phyloP scores from a whole-genome alignment of 2,888 invertebrate genomes.

The Hypsopygia costalis region DNA sequence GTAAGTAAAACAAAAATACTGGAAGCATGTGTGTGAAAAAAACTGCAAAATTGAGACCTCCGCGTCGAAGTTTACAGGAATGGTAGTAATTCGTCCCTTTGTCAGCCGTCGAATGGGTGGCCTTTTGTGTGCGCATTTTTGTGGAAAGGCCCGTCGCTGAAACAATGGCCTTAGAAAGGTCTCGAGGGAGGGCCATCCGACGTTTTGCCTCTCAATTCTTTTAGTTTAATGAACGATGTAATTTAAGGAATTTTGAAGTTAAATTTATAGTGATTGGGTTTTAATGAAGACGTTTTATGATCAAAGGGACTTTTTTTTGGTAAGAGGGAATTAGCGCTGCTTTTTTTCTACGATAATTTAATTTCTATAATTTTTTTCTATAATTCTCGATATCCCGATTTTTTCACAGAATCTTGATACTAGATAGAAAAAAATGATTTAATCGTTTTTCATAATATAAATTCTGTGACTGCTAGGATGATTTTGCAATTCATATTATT shows the following conservation, averaged over 20 bases:
- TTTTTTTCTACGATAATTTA: too few relatives aligned
- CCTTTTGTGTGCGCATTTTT: slow-evolving; percentile 4
- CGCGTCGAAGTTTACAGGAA: slow-evolving; percentile 21
- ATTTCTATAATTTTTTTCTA: too few relatives aligned
- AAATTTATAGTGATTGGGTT: slow-evolving; percentile 1
- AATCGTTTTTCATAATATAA: too few relatives aligned
- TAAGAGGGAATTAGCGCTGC: too few relatives aligned
- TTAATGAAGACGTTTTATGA: background rate
- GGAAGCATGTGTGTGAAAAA: too few relatives aligned
- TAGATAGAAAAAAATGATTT: too few relatives aligned
- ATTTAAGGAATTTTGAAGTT: background rate
- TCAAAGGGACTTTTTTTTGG: too few relatives aligned
- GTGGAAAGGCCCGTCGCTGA: background rate
- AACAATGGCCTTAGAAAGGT: slow-evolving; percentile 6
- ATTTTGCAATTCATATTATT: too few relatives aligned
- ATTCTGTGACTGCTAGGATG: too few relatives aligned
- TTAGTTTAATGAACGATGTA: slow-evolving; percentile 3
- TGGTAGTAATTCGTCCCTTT: slow-evolving; percentile 33
- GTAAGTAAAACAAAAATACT: too few relatives aligned
- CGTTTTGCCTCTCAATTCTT: slow-evolving; percentile 3
- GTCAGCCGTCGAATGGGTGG: slow-evolving; percentile 16
- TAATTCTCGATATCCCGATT: too few relatives aligned
- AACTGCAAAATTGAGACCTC: background rate
- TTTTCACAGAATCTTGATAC: too few relatives aligned
- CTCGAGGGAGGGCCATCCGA: slow-evolving; percentile 1